Percentiles rank a stretch among this genome's conserved stretches.
Conservation (phyloP, 2,888 invertebrate genomes). For the Synanthedon tipuliformis region DNA sequence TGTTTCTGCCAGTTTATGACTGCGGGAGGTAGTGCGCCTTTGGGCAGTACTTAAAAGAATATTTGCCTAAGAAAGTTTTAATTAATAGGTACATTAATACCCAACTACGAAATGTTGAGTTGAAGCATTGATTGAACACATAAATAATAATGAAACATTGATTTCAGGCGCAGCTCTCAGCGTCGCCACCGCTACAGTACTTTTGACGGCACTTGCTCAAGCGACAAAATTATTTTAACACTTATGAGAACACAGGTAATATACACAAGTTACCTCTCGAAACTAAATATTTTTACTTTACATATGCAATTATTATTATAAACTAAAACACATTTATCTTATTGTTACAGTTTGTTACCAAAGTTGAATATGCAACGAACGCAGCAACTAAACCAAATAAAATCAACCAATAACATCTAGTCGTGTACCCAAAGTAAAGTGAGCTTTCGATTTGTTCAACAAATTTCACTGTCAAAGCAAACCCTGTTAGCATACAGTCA, state of each 20-base stretch:
- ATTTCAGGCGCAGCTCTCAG: constrained; percentile 38
- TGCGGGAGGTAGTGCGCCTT: no score
- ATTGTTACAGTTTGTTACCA: neutral
- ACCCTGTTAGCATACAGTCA: neutral
- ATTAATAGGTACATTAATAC: no score
- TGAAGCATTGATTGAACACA: no score
- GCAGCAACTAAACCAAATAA: neutral
- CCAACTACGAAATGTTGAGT: no score
- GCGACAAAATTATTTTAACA: constrained; percentile 13
- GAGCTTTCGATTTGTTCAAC: neutral
- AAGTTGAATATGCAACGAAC: neutral
- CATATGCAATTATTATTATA: no score
- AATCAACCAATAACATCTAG: neutral
- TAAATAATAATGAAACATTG: no score
- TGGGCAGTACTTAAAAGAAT: no score
- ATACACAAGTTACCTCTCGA: no score
- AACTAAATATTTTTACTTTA: no score
- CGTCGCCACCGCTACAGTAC: constrained; percentile 26
- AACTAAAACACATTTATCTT: neutral
- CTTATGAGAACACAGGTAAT: neutral
- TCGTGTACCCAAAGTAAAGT: neutral
- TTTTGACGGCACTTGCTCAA: constrained; percentile 38
- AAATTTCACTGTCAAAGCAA: constrained; percentile 12
- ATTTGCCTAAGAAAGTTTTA: no score
- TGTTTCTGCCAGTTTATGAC: no score